A percentile compares a stretch with the other conserved stretches of the same genome.
phyloP scores from a whole-genome alignment of 2,797 vertebrate genomes.

The Sternarchorhynchus goeldii region DNA sequence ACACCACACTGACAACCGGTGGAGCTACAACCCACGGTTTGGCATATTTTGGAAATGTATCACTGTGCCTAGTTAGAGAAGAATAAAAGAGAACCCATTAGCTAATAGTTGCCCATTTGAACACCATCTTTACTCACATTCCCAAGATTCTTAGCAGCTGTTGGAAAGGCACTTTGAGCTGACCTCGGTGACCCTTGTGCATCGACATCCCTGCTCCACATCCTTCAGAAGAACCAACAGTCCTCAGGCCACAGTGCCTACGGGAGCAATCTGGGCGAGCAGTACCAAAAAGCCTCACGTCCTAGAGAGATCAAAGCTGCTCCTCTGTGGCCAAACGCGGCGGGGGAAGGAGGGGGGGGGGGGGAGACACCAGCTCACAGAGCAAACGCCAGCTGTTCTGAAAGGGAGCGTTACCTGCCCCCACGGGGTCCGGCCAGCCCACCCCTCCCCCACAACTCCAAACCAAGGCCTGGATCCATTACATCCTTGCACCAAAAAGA shows the following conservation, averaged over 20 bases:
- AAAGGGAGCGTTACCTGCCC: slow-evolving; percentile 56
- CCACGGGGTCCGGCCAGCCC: slow-evolving; percentile 21
- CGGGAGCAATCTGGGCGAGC: slow-evolving; percentile 53
- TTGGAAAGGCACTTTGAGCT: slow-evolving; percentile 52
- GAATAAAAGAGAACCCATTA: slow-evolving; percentile 45
- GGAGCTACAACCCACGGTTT: background rate
- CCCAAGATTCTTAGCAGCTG: slow-evolving; percentile 57
- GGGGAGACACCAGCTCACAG: slow-evolving; percentile 53
- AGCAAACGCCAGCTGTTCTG: slow-evolving; percentile 55
- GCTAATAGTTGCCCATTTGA: slow-evolving; percentile 28
- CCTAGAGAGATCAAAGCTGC: slow-evolving; percentile 55
- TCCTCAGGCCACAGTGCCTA: slow-evolving; percentile 47
- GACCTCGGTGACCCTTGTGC: slow-evolving; percentile 51
- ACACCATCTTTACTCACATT: slow-evolving; percentile 41
- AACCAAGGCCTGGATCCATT: slow-evolving; percentile 23
- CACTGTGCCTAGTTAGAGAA: background rate
- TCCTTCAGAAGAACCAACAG: slow-evolving; percentile 47
- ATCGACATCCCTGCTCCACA: slow-evolving; percentile 48
- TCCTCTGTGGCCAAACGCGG: slow-evolving; percentile 37
- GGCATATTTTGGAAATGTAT: background rate
- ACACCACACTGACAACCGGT: background rate
- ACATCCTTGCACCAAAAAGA: slow-evolving; percentile 31
- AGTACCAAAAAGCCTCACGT: slow-evolving; percentile 39
- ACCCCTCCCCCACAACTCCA: slow-evolving; percentile 38
- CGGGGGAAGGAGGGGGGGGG: slow-evolving; percentile 32